phyloP scores from a whole-genome alignment of 2,888 invertebrate genomes.

The Brachyptera putata region DNA sequence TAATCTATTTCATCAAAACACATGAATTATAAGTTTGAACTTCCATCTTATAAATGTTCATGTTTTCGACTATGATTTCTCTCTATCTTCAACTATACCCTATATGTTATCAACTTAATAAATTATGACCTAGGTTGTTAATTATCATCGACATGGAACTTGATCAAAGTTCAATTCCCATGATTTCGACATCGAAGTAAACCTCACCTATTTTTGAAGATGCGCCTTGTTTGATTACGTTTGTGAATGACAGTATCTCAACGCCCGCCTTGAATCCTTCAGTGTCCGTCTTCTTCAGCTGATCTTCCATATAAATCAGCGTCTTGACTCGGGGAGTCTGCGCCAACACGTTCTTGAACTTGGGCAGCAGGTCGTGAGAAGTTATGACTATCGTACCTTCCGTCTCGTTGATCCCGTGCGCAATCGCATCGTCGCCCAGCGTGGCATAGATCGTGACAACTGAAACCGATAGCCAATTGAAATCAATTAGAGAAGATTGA shows the following conservation, averaged over 20 bases:
- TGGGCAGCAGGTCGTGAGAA: constrained; percentile 84
- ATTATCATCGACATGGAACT: too few relatives aligned
- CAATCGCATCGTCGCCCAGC: constrained; percentile 92
- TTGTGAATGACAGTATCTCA: constrained; percentile 67
- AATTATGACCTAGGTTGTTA: too few relatives aligned
- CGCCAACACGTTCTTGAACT: constrained; percentile 73
- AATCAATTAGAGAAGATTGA: too few relatives aligned
- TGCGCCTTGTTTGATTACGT: constrained; percentile 59
- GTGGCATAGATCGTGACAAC: constrained; percentile 97
- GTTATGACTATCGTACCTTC: constrained; percentile 92
- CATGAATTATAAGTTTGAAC: too few relatives aligned
- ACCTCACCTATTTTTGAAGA: constrained; percentile 38
- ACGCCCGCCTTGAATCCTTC: constrained; percentile 69
- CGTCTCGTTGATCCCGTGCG: constrained; percentile 95
- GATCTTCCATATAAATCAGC: constrained; percentile 85
- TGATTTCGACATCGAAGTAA: too few relatives aligned
- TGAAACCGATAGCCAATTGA: constrained; percentile 42
- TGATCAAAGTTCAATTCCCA: too few relatives aligned
- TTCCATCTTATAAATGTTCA: too few relatives aligned
- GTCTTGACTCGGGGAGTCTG: constrained; percentile 72
- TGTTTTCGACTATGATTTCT: too few relatives aligned
- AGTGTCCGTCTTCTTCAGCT: constrained; percentile 65
- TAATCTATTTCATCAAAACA: too few relatives aligned
- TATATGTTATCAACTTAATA: too few relatives aligned
- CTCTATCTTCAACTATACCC: too few relatives aligned